Base-by-base conservation (phyloP, 2,797 vertebrate genomes). In the Onychomys leucogaster region DNA sequence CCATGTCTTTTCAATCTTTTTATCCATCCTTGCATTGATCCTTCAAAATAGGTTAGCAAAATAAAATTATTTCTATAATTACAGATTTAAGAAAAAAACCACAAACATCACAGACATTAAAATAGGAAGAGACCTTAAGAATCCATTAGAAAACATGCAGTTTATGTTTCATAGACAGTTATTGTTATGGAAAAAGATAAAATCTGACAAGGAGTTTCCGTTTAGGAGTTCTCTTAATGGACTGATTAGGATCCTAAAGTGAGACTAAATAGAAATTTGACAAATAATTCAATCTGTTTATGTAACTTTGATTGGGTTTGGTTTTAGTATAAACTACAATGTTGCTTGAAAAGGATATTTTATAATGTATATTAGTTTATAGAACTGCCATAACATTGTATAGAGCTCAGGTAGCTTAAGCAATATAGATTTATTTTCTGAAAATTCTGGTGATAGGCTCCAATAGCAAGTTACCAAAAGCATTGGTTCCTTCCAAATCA, bases 61-160 rank as follows among this genome's bases (percentile, higher is more conserved):
- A 81, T 90, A 88, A 96, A 93, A 49, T 57, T 49, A 34, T 92
- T 83, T 94, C 2, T 88, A 71, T 83, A 69, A 90, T 69, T 87
- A 86, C 9, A 75, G 21, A 67, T 41, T 63, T 27, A 75, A 69
- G 84, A 77, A 78, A 78, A 92, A 77, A 71, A 41, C 16, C 8
- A 41, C 4, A n/a, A 69, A 91, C 89, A 37, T 46, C 9, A 61
- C 25, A 82, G 16, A 80, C 71, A 73, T 89, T 52, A 41, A n/a
- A 73, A 71, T 12, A 75, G 6, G 32, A 82, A 86, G 2, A 7
- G 1, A 23, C 17, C 65, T 90, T 59, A 55, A n/a, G 41, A 94
- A 91, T 67, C 2, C 10, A 71, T 65, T 59, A 37, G 8, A 4
- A 81, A 59, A 32, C 9, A 71, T 55, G 52, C 10, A 52, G 5